Percentiles rank a stretch among this genome's conserved stretches.
Conservation (phyloP, 2,113 vertebrate species). For the cattle (Bos taurus) region ARS-UCD2.0 NC_037332.1:2191001-2191500, state of each 20-base stretch:
- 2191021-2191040: constrained; percentile 24
- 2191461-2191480: background rate
- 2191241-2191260: constrained; percentile 96
- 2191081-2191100: background rate
- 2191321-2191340: constrained; percentile 76
- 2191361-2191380: background rate
- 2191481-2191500: constrained; percentile 21
- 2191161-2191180: constrained; percentile 70
- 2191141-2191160: background rate
- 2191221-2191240: constrained; percentile 95
- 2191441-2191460: background rate
- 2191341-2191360: background rate
- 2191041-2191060: background rate
- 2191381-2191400: background rate
- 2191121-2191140: background rate
- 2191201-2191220: constrained; percentile 96
- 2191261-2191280: constrained; percentile 93
- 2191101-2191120: background rate
- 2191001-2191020: constrained; percentile 8
- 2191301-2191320: constrained; percentile 99
- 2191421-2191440: background rate
- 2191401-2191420: background rate
- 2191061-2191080: background rate
- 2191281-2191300: constrained; percentile 95
- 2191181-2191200: constrained; percentile 98